A percentile compares a stretch with the other conserved stretches of the same genome.
These are phyloP conservation scores for Helicoverpa armigera DNA, from an alignment of 1,140 invertebrate species.

Conservation along the genomic window DNA sequence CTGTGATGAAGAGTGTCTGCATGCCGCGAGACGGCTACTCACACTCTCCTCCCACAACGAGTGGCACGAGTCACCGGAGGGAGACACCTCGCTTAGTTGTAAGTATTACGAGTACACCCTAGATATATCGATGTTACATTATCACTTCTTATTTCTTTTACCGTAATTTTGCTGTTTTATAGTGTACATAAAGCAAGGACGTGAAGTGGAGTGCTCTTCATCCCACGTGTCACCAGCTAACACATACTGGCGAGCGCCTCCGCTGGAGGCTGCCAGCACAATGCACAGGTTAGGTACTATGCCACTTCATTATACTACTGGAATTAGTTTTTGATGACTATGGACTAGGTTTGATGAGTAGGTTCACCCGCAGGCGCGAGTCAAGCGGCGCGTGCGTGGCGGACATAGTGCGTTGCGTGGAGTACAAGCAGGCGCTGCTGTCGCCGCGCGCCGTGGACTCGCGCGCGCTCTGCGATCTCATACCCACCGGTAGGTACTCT, in stretches of 20 bases:
- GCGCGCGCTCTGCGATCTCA: conserved; percentile 82
- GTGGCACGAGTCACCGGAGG: conserved; percentile 71
- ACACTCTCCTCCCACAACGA: conserved; percentile 64
- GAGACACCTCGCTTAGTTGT: conserved; percentile 80
- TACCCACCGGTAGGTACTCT: conserved; percentile 58
- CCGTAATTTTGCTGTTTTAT: conserved; percentile 22
- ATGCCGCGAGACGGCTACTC: conserved; percentile 65
- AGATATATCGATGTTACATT: neutral
- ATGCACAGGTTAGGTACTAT: conserved; percentile 63
- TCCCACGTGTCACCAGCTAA: conserved; percentile 72
- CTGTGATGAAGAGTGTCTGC: conserved; percentile 75
- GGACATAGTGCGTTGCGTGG: conserved; percentile 83
- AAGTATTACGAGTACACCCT: conserved; percentile 51
- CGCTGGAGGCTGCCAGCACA: conserved; percentile 70
- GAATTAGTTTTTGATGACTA: neutral
- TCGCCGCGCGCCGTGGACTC: conserved; percentile 68
- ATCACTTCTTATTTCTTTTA: neutral
- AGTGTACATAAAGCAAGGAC: conserved; percentile 85
- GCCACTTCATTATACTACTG: neutral
- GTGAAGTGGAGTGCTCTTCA: conserved; percentile 77
- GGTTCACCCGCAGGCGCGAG: conserved; percentile 61
- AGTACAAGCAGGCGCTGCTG: conserved; percentile 75
- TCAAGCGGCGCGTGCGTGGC: conserved; percentile 81
- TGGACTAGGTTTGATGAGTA: neutral
- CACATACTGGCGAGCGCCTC: conserved; percentile 78